Evolutionary conservation across 2,797 vertebrate genomes (phyloP).

Genomic region (Mergus octosetaceus): DNA sequence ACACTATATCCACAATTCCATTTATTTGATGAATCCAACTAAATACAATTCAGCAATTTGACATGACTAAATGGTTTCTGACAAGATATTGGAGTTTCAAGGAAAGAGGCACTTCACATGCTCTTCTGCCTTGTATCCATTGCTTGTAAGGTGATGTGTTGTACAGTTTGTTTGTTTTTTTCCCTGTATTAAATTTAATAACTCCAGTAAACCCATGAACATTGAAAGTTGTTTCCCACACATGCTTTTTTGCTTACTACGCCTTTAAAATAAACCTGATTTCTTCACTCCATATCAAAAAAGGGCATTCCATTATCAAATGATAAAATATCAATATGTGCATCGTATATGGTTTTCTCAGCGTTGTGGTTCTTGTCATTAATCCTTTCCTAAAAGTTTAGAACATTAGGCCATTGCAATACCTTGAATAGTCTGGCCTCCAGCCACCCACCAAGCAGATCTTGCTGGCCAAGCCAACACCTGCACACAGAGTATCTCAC

Average conservation of each 20-base stretch:
- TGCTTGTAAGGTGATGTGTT: not conserved
- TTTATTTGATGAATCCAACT: conserved; percentile 25
- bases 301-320: not conserved
- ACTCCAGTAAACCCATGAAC: not conserved
- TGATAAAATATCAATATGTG: not conserved
- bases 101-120: not conserved
- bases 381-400: not conserved
- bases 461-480: not conserved
- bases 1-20: not conserved
- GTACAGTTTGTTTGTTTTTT: not conserved
- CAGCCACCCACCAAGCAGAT: not conserved
- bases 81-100: not conserved
- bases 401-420: not conserved
- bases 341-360: not conserved
- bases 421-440: not conserved
- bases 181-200: not conserved
- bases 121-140: not conserved
- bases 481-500: not conserved
- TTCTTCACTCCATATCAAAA: not conserved
- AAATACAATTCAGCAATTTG: not conserved
- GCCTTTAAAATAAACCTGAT: not conserved
- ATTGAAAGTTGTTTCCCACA: not conserved
- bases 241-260: not conserved
- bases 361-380: not conserved
- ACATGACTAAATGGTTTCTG: conserved; percentile 15